These are phyloP conservation scores for Azemiops feae DNA, from an alignment of 2,113 vertebrate genomes.

Conservation along the genomic window DNA sequence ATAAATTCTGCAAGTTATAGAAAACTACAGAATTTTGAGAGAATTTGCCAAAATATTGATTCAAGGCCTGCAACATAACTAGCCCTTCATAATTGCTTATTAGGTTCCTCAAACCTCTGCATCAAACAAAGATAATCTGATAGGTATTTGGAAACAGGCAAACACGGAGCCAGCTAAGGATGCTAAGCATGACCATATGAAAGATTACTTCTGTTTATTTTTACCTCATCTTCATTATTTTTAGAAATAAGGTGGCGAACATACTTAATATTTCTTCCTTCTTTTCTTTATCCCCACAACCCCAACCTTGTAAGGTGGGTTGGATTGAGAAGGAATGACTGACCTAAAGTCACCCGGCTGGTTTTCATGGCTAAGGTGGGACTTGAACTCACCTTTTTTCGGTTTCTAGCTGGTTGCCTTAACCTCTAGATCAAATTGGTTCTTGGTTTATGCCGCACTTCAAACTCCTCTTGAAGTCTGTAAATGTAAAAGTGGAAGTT, in stretches of 20 bases:
- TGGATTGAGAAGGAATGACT: too few relatives aligned
- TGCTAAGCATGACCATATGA: neutral
- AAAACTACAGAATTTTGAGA: neutral
- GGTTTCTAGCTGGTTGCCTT: neutral
- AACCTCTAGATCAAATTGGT: neutral
- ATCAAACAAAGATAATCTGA: neutral
- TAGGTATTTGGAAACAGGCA: neutral
- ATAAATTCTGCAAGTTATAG: neutral
- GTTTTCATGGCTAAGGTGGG: neutral
- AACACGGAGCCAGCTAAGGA: neutral
- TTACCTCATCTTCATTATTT: neutral
- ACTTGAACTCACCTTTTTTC: neutral
- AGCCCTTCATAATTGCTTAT: neutral
- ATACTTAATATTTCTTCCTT: neutral
- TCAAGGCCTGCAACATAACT: neutral
- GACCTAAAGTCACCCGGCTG: neutral
- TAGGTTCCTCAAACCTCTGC: neutral
- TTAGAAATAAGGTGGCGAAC: neutral
- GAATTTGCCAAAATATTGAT: neutral
- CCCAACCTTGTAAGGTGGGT: neutral
- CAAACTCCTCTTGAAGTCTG: neutral
- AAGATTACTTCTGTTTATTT: neutral
- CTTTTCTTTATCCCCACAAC: neutral
- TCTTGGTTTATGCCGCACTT: neutral
- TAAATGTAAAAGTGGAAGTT: neutral